These are phyloP conservation scores for Drosophila anceps DNA, from an alignment of 2,888 invertebrate species.

Conservation along the genomic window DNA sequence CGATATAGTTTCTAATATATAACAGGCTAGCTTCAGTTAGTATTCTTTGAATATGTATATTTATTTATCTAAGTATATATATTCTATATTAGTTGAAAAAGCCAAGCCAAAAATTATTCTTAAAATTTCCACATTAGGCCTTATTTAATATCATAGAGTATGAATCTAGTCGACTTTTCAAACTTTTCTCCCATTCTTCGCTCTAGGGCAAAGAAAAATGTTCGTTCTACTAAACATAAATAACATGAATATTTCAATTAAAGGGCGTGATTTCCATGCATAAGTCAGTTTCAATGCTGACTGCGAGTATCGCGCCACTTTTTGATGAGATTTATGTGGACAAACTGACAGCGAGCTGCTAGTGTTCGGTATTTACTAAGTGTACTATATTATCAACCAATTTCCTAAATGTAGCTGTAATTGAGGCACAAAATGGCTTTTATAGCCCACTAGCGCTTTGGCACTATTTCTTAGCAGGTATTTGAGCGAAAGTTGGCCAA, in stretches of 20 bases:
- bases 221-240: constrained; percentile 50
- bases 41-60: no score
- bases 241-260: constrained; percentile 73
- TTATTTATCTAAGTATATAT: no score
- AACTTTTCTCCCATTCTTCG: neutral
- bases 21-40: no score
- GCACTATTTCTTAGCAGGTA: constrained; percentile 52
- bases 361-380: constrained; percentile 14
- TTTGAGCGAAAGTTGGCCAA: constrained; percentile 33
- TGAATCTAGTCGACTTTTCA: constrained; percentile 6
- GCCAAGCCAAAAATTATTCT: neutral
- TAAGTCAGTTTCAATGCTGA: constrained; percentile 25
- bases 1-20: no score
- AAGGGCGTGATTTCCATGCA: constrained; percentile 64
- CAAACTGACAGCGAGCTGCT: constrained; percentile 21
- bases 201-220: constrained; percentile 54
- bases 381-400: constrained; percentile 60
- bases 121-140: no score
- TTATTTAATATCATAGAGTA: constrained; percentile 18
- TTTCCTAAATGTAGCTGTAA: constrained; percentile 62
- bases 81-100: no score
- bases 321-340: constrained; percentile 60
- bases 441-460: constrained; percentile 19
- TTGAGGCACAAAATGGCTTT: constrained; percentile 40
- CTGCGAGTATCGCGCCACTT: constrained; percentile 39